Percentiles rank a stretch among this genome's conserved stretches.
Evolutionary conservation across 2,797 vertebrate genomes (phyloP).

Genomic region (Euthynnus affinis): DNA sequence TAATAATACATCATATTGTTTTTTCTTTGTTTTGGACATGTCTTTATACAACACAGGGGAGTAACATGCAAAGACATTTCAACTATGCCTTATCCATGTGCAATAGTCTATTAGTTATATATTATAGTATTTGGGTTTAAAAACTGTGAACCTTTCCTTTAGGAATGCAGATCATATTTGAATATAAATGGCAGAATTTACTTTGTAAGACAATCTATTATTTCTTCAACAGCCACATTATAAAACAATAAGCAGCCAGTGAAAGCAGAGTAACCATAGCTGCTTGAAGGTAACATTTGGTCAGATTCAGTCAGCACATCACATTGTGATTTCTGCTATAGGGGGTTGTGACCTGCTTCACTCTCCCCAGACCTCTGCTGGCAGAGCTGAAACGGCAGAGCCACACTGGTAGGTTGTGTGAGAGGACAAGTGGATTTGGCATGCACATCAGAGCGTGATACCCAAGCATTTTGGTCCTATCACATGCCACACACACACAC

Average conservation of each 20-base stretch:
- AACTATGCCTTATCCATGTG: not conserved
- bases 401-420: conserved; percentile 79
- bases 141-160: not conserved
- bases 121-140: not conserved
- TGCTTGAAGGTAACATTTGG: conserved; percentile 56
- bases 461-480: conserved; percentile 79
- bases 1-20: not conserved
- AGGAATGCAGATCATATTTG: not conserved
- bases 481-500: conserved; percentile 81
- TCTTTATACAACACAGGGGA: not conserved
- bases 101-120: not conserved
- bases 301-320: conserved; percentile 53
- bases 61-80: not conserved
- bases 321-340: conserved; percentile 55
- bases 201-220: not conserved
- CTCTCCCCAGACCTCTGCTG: conserved; percentile 69
- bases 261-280: conserved; percentile 32
- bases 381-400: conserved; percentile 68
- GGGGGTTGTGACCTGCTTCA: conserved; percentile 72
- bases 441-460: conserved; percentile 86
- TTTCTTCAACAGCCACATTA: not conserved
- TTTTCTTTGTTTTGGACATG: not conserved
- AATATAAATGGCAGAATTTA: not conserved
- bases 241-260: conserved; percentile 19
- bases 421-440: conserved; percentile 85